Conservation (phyloP, 1,140 invertebrate genomes). For the Oedothorax gibbosus region DNA sequence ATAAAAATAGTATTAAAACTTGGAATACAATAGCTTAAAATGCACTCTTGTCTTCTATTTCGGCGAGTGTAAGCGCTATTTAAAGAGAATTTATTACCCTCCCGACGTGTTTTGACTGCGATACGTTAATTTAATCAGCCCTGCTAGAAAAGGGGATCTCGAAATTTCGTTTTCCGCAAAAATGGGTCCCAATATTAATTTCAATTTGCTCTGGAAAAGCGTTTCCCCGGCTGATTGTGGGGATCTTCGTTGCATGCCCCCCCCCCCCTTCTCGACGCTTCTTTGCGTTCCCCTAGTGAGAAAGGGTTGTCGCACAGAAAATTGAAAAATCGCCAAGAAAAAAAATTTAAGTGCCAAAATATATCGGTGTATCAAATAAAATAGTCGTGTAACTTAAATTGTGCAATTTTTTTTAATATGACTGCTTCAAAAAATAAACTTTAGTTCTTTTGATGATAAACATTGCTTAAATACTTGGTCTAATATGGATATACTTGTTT, state of each 20-base stretch:
- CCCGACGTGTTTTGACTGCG: conserved; percentile 40
- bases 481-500: no score
- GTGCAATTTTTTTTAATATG: no score
- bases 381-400: no score
- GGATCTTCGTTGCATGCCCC: background rate
- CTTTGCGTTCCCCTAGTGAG: background rate
- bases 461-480: no score
- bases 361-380: no score
- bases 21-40: no score
- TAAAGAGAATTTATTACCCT: conserved; percentile 51
- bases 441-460: no score
- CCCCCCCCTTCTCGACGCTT: background rate
- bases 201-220: conserved; percentile 46
- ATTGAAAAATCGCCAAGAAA: no score
- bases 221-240: conserved; percentile 14
- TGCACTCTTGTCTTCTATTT: conserved; percentile 13
- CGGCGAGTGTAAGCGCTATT: conserved; percentile 38
- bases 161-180: conserved; percentile 49
- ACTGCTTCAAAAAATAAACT: no score
- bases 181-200: conserved; percentile 58
- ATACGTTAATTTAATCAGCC: conserved; percentile 54
- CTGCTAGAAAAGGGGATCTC: background rate
- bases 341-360: no score
- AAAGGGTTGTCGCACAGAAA: background rate
- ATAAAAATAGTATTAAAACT: no score